A percentile compares a stretch with the other conserved stretches of the same genome.
Evolutionary conservation across 1,140 invertebrate genomes (phyloP).

Genomic region (Lethocerus indicus): DNA sequence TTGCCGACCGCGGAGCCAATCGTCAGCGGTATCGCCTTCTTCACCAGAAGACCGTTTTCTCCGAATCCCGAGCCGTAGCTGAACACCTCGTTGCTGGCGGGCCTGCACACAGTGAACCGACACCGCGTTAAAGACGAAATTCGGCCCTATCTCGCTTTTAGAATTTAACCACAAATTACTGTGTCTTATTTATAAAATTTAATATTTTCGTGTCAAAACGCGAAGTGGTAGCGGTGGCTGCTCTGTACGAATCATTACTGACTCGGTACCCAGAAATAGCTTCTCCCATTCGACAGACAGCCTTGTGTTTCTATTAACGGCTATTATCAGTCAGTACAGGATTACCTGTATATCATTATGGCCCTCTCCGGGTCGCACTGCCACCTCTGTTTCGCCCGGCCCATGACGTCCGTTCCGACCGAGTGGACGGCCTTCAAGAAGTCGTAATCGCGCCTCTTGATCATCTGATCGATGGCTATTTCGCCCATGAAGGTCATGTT

Average conservation of each 20-base stretch:
- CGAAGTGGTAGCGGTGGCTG: no score
- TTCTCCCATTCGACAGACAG: no score
- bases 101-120: no score
- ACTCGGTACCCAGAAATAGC: no score
- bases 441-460: conserved; percentile 39
- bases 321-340: no score
- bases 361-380: conserved; percentile 91
- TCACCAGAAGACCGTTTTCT: conserved; percentile 93
- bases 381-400: conserved; percentile 49
- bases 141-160: no score
- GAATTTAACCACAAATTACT: no score
- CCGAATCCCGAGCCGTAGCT: conserved; percentile 95
- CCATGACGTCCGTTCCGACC: conserved; percentile 58
- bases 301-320: no score
- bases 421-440: conserved; percentile 88
- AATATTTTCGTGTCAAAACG: no score
- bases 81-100: conserved; percentile 64
- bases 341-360: conserved; percentile 80
- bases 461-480: conserved; percentile 44
- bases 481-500: conserved; percentile 94
- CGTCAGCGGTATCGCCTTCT: conserved; percentile 96
- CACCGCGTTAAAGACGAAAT: no score
- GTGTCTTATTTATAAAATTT: no score
- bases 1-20: conserved; percentile 89
- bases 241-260: no score